These are phyloP conservation scores for Scalopus aquaticus DNA, from an alignment of 2,113 vertebrate species.

Conservation along the genomic window DNA sequence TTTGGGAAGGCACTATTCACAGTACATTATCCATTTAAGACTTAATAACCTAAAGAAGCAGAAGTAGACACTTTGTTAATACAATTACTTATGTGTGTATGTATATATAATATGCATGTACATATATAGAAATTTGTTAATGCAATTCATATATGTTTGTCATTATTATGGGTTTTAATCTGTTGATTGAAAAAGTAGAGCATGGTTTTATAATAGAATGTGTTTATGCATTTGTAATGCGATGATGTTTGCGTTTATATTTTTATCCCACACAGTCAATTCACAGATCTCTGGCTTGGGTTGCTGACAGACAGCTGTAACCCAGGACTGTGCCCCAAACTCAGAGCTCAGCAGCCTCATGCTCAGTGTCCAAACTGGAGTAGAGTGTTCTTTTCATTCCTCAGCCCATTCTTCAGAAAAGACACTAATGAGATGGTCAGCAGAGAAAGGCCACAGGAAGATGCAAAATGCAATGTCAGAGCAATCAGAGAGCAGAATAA, in stretches of 20 bases:
- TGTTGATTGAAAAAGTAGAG: background rate
- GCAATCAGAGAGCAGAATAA: slow-evolving; percentile 18
- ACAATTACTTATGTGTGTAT: background rate
- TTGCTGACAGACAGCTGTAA: background rate
- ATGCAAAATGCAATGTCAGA: background rate
- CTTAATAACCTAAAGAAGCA: background rate
- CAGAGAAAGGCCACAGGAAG: background rate
- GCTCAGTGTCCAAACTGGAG: too few relatives aligned
- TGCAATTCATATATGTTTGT: background rate
- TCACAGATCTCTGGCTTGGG: background rate
- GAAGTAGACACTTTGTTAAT: background rate
- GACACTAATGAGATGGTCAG: background rate
- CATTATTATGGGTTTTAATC: background rate
- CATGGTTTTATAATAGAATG: background rate
- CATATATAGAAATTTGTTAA: background rate
- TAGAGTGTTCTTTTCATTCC: background rate
- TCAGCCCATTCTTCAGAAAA: background rate
- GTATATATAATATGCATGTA: background rate
- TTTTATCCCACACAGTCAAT: background rate
- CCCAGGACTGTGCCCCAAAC: background rate
- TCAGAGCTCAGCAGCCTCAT: background rate
- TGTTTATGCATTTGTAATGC: background rate
- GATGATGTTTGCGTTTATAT: background rate
- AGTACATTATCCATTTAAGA: background rate
- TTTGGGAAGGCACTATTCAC: background rate